Evolutionary conservation across 2,888 invertebrate species (phyloP), one percentile per base, ranked within the genome.

Genomic region (Meta bourneti): DNA sequence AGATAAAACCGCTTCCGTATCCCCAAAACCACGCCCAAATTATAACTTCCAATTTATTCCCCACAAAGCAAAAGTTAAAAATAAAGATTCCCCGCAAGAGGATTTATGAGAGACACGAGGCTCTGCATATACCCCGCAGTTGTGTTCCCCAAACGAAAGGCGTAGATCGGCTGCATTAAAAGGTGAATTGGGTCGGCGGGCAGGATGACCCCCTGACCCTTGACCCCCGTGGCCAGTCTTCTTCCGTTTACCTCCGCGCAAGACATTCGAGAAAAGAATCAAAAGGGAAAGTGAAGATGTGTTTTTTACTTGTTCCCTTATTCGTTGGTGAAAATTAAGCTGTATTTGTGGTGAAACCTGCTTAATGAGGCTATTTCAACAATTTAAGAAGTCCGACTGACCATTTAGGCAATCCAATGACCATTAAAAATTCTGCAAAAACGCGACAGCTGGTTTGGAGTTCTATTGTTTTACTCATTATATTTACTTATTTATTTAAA

Each of bases 141-240:
- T n/a, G 7, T 69, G 34, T 49, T 85, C 75, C 19, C 11, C 19
- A 52, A 84, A 77, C 75, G 77, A 85, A 77, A 85, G 84, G 77
- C 84, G 75, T 81, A 72, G 48, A 85, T 85, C 84, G 77, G 16
- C 84, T 69, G 69, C 75, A 77, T 85, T 77, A 85, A 85, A 78
- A 86, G 86, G 86, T 86, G 86, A 86, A 86, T 78, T 86, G 34
- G 86, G 86, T 86, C 86, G 78, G 19, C 86, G 86, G 78, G 78
- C 86, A 71, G 79, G 71, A 20, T 86, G 86, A 86, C 86, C 86
- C 78, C 70, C 77, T 86, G 86, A 86, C 51, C 61, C 52, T 13
- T 86, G 86, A 83, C 52, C 86, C 78, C 49, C 34, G 13, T 61
- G 61, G 83, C 19, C 83, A 83, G 74, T 8, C 78, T 71, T 78